Percentiles rank a stretch among this genome's conserved stretches.
These are phyloP conservation scores for Corella eumyota DNA, from an alignment of 23 tunicate genomes.

Conservation along the genomic window DNA sequence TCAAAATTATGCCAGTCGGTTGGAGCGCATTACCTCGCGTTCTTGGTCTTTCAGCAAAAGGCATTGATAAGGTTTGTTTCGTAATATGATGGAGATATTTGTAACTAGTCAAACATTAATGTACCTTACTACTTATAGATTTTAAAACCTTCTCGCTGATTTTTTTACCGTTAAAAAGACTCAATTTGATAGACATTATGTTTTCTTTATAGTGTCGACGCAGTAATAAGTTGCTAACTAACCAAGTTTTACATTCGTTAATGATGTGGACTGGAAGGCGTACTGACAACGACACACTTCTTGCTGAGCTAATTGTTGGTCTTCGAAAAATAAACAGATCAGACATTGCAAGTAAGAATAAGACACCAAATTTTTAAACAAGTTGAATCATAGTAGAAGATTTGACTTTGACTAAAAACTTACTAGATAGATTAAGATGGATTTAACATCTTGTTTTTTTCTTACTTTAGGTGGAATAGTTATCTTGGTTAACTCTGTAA, in stretches of 20 bases:
- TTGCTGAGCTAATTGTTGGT: constrained; percentile 37
- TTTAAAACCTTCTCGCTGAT: too few species aligned
- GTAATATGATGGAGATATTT: not conserved
- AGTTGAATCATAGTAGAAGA: too few species aligned
- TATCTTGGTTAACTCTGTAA: too few species aligned
- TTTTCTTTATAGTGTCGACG: constrained; percentile 31
- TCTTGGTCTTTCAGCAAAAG: constrained; percentile 24
- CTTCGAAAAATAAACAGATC: constrained; percentile 30
- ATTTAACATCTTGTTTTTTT: too few species aligned
- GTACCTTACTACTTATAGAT: too few species aligned
- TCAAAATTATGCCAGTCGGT: constrained; percentile 57
- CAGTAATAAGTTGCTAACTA: constrained; percentile 45
- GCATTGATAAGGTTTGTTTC: constrained; percentile 42
- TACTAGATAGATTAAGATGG: too few species aligned
- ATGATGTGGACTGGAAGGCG: constrained; percentile 57
- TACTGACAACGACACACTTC: constrained; percentile 22
- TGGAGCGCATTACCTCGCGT: constrained; percentile 70
- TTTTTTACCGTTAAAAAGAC: too few species aligned
- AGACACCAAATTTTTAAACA: too few species aligned
- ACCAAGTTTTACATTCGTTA: constrained; percentile 63
- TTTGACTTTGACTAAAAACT: too few species aligned
- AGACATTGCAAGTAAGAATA: constrained; percentile 50
- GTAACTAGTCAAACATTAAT: too few species aligned
- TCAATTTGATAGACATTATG: too few species aligned
- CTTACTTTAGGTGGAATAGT: too few species aligned